Evolutionary conservation across 2,888 invertebrate genomes (phyloP), one percentile per base, ranked within the genome.

Genomic region (Leucozona laternaria): DNA sequence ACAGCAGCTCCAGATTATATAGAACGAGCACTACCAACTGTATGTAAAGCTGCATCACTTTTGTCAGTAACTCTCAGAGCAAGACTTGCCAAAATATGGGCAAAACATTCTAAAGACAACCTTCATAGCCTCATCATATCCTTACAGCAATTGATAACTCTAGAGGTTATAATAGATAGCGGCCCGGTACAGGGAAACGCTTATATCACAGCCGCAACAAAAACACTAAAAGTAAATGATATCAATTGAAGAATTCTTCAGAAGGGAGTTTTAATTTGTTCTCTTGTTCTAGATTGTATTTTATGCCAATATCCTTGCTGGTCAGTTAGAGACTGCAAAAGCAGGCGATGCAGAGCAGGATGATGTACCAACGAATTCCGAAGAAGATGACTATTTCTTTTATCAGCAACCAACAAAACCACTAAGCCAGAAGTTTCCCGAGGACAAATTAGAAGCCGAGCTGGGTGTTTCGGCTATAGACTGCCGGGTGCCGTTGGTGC

Each of bases 261-360:
- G 3, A 8, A 15, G 10, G 2, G 10, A 60, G 40, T 2, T 37
- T 15, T 37, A 8, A n/a, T 15, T 22, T 25, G 57, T 40, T 72
- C 34, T 37, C 37, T 70, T 8, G 55, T 89, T 92, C 68, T 91
- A 96, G 96, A 96, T 97, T 92, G 94, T 97, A 43, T 97, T 96
- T 91, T 98, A 97, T 92, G 97, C 98, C 15, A 97, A 96, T 91
- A 96, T 98, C 92, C 91, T 97, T 88, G 97, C 97, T 3, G 98
- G 98, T 2, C 94, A 95, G 75, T 93, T 96, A 92, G 97, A 97
- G 90, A 93, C 95, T 0, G 94, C 95, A 34, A 94, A 94, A 10
- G 91, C 95, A 20, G 92, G 95, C 5, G 95, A 95, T 79, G 95
- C 95, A 88, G 88, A 88, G 22, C 11, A 37, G 25, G 58, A 70